Base-by-base conservation (phyloP, 2,797 vertebrate genomes). In the Falco rusticolus region DNA sequence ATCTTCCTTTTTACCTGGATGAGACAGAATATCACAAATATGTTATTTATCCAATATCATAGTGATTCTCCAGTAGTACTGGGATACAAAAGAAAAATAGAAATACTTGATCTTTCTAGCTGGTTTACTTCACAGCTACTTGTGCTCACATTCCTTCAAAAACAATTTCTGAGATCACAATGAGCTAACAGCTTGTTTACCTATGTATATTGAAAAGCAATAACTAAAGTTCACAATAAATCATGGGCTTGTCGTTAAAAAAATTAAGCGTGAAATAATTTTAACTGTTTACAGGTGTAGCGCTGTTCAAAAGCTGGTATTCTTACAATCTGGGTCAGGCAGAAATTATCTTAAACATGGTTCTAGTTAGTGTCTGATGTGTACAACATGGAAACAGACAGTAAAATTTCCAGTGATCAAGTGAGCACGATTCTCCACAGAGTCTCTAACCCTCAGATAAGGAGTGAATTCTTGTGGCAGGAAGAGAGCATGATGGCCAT, bases 381-480 rank as follows among this genome's bases (percentile, higher is more conserved):
- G 51, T 41, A 78, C 19, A 75, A 83, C 25, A 63, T 33, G 13
- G 76, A 84, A 93, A 92, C 24, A 72, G 76, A 78, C 43, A 64
- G 17, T 64, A 84, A 76, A 76, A 60, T 68, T 89, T 78, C 63
- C 75, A 82, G 20, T 12, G 50, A 84, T 61, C 71, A 79, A 72
- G 28, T 33, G 37, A 96, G 76, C 54, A 56, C 2, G 9, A 56
- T 64, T 77, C 53, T 74, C 16, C 65, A 33, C 16, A 34, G 31
- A 81, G 48, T 79, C 48, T 64, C 37, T n/a, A 84, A 85, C 54
- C 28, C 41, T 85, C 63, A 69, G 82, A 87, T 72, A 84, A 89
- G 45, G n/a, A 72, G 22, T 28, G 47, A 93, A 85, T 90, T 94
- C 75, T 57, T 93, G 71, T 41, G 76, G 79, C 71, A 87, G 85